A percentile compares a stretch with the other conserved stretches of the same genome.
phyloP scores from a whole-genome alignment of 2,888 invertebrate genomes.

The Tolmerus cingulatus region DNA sequence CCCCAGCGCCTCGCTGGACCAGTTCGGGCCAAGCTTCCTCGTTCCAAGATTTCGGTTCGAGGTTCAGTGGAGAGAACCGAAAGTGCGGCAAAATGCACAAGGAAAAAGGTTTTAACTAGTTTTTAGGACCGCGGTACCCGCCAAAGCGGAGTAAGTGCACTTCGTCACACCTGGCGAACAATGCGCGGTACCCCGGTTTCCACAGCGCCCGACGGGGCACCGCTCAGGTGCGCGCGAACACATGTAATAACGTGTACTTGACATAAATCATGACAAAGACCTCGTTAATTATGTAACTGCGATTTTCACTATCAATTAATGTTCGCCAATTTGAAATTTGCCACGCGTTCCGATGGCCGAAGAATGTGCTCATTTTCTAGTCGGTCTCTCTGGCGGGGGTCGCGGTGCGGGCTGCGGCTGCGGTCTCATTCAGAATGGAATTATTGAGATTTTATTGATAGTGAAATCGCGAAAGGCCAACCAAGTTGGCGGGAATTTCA shows the following conservation, averaged over 20 bases:
- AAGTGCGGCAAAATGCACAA: neutral
- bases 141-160: slow-evolving; percentile 6
- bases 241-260: slow-evolving; percentile 46
- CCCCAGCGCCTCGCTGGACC: neutral
- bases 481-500: neutral
- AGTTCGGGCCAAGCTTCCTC: neutral
- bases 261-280: slow-evolving; percentile 49
- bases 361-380: slow-evolving; percentile 21
- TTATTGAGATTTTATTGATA: neutral
- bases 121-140: neutral
- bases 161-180: slow-evolving; percentile 35
- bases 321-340: slow-evolving; percentile 33
- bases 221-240: neutral
- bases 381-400: neutral
- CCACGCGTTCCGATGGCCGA: neutral
- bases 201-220: slow-evolving; percentile 3
- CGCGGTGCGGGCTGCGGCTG: neutral
- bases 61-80: neutral
- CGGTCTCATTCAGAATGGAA: neutral
- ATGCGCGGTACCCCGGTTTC: slow-evolving; percentile 16
- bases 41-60: neutral
- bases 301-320: slow-evolving; percentile 48
- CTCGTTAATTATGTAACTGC: slow-evolving; percentile 46
- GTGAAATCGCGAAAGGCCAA: slow-evolving; percentile 1
- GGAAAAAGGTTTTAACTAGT: neutral